Base-by-base conservation (phyloP, 1,140 invertebrate species). In the Melipona quadrifasciata region DNA sequence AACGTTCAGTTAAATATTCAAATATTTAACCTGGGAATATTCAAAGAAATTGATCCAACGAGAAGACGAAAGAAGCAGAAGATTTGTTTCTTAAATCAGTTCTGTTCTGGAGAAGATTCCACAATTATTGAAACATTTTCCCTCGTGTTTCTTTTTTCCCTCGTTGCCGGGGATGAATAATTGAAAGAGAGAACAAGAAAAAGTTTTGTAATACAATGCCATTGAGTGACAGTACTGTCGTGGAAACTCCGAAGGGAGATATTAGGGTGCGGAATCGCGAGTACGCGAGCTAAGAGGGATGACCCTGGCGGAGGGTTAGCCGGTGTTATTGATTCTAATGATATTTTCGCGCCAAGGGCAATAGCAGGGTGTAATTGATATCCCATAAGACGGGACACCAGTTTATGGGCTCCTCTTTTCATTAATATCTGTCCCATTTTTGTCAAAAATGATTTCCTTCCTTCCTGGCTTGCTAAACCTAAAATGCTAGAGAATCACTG, bases 311-410 rank as follows among this genome's bases (percentile, higher is more conserved):
- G 78, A 73, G 77, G 80, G 68, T 76, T 34, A 84, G 73, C 81
- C 80, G 83, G 71, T 91, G 89, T 93, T 93, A 93, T 93, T 92
- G 92, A 92, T 93, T 93, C 91, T 92, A 92, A 93, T 93, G 92
- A 93, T 87, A 91, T 93, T 92, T 92, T 93, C 92, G 89, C 91
- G 92, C 92, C 92, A 86, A 89, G 86, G 92, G 92, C 92, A 86
- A 88, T 84, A 57, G 53, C 82, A 84, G 91, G 87, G 78, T 90
- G 92, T 92, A 93, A 93, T 92, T 93, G 92, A 92, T 93, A 93
- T 89, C 82, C 80, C 31, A 64, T 79, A 70, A 81, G 80, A 89
- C 70, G 71, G 79, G 72, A 82, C 70, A 73, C 68, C 39, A 47
- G 71, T 51, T 80, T 71, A 87, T 53, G 67, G 14, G 11, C 65